Evolutionary conservation across 1,140 invertebrate genomes (phyloP).

Genomic region (Calycopis cecrops): DNA sequence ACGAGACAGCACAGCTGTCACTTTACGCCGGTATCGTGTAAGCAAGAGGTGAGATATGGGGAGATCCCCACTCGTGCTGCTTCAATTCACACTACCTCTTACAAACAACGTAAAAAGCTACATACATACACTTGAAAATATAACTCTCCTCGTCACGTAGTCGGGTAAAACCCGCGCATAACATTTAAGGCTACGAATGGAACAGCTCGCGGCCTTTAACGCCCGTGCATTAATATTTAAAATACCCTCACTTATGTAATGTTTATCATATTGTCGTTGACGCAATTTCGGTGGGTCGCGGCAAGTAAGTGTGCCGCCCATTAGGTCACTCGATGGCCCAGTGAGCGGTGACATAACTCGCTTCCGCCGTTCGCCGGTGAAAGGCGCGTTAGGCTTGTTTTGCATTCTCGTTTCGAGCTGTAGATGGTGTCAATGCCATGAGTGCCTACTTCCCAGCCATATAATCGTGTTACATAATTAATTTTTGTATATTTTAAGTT

Average conservation of each 20-base stretch:
- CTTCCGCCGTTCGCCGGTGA: conserved; percentile 65
- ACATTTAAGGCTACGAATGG: too few relatives aligned
- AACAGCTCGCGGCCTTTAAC: neutral
- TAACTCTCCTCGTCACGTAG: too few relatives aligned
- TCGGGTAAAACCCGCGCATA: too few relatives aligned
- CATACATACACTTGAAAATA: too few relatives aligned
- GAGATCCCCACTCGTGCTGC: too few relatives aligned
- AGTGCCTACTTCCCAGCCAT: too few relatives aligned
- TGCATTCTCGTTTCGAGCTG: conserved; percentile 24
- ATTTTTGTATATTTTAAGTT: neutral
- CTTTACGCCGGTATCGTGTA: too few relatives aligned
- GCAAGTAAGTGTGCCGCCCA: conserved; percentile 60
- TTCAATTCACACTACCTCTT: too few relatives aligned
- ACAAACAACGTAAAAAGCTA: too few relatives aligned
- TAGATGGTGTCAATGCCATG: conserved; percentile 24
- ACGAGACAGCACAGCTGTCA: too few relatives aligned
- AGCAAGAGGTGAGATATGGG: too few relatives aligned
- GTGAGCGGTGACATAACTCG: conserved; percentile 58
- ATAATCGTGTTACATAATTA: conserved; percentile 5
- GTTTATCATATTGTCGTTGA: conserved; percentile 51
- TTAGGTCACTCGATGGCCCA: conserved; percentile 65
- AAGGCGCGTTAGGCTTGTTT: conserved; percentile 39
- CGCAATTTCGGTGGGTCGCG: conserved; percentile 64
- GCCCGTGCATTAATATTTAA: conserved; percentile 32
- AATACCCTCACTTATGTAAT: conserved; percentile 45